A percentile compares a stretch with the other conserved stretches of the same genome.
phyloP scores from a whole-genome alignment of 2,797 vertebrate species.

The Centroberyx gerrardi region DNA sequence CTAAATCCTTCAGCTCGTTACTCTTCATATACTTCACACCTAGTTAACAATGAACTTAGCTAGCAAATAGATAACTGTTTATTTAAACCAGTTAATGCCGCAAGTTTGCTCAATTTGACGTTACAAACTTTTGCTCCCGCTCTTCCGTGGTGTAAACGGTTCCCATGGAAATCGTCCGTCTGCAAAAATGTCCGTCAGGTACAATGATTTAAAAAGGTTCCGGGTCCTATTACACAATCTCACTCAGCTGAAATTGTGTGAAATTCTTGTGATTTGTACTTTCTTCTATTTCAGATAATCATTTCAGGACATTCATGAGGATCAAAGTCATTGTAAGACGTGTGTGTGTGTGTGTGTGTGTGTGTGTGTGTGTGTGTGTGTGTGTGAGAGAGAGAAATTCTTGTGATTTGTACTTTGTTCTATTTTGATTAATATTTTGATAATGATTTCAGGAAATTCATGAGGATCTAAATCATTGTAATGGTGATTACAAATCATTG shows the following conservation, averaged over 20 bases:
- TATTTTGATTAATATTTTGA: no score
- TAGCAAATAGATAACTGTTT: background rate
- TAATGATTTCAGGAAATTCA: no score
- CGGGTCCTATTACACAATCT: background rate
- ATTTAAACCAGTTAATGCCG: no score
- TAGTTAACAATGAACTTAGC: background rate
- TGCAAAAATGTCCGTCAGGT: conserved; percentile 41
- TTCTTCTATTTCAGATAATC: background rate
- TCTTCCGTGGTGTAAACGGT: background rate
- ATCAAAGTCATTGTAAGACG: background rate
- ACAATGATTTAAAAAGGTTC: conserved; percentile 20
- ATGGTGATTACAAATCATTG: no score
- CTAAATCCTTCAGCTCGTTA: no score
- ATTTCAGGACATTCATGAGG: no score
- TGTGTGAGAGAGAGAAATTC: no score
- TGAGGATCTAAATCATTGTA: no score
- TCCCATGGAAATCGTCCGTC: conserved; percentile 68
- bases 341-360: background rate
- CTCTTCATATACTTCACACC: background rate
- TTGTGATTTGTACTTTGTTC: no score
- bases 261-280: background rate
- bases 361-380: no score
- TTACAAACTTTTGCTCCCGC: background rate
- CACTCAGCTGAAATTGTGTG: background rate
- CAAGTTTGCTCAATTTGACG: no score